Conservation (phyloP, 2,888 invertebrate species). For the Melanotus villosus region DNA sequence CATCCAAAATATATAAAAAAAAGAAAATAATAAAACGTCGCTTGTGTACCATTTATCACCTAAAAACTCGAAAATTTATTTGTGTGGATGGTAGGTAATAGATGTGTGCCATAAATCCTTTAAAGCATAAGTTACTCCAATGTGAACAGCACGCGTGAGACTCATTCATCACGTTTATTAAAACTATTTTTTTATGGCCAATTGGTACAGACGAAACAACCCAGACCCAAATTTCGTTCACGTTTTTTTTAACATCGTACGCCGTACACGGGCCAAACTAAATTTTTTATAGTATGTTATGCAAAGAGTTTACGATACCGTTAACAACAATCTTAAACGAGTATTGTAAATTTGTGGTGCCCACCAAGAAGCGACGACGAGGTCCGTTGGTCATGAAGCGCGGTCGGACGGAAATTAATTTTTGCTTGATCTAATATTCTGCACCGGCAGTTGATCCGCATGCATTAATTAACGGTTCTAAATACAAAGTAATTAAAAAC, state of each 20-base stretch:
- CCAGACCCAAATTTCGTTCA: slow-evolving; percentile 17
- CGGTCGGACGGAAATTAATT: slow-evolving; percentile 2
- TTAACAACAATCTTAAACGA: slow-evolving; percentile 10
- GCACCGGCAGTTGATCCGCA: background rate
- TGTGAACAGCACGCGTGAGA: slow-evolving; percentile 8
- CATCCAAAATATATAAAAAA: too few relatives aligned
- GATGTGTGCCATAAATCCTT: slow-evolving; percentile 20
- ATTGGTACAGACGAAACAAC: slow-evolving; percentile 10
- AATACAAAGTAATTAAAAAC: background rate
- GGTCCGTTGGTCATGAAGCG: background rate
- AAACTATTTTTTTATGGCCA: slow-evolving; percentile 17
- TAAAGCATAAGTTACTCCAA: slow-evolving; percentile 9
- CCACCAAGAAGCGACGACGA: slow-evolving; percentile 6
- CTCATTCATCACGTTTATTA: slow-evolving; percentile 18
- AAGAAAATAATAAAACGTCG: background rate
- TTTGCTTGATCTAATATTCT: background rate
- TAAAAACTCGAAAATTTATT: slow-evolving; percentile 1
- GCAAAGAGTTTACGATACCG: slow-evolving; percentile 23
- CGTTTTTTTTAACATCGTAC: background rate
- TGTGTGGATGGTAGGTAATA: slow-evolving; percentile 13
- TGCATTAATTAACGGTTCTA: slow-evolving; percentile 10
- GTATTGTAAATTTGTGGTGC: slow-evolving; percentile 9
- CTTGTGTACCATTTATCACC: background rate
- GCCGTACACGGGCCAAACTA: background rate
- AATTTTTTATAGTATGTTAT: slow-evolving; percentile 20